Conservation (phyloP, 1,140 invertebrate genomes). For the Argopecten irradians region DNA sequence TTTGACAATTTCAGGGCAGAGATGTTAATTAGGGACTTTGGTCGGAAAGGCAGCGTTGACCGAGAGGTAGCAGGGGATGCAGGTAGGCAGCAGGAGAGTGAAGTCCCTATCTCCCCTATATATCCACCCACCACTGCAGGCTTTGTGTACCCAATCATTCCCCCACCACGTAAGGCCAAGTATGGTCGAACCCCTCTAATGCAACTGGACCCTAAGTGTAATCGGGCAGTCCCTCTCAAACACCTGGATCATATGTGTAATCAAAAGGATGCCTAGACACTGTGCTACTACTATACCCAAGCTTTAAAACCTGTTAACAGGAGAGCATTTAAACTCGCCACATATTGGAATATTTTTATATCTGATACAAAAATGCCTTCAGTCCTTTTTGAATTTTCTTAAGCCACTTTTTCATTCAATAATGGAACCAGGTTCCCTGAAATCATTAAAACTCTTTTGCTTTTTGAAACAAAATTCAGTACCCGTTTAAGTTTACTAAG, state of each 20-base stretch:
- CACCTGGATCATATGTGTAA: constrained; percentile 27
- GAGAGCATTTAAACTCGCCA: neutral
- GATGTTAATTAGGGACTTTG: constrained; percentile 41
- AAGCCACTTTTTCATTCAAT: too few species aligned
- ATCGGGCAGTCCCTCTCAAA: neutral
- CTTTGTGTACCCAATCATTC: constrained; percentile 27
- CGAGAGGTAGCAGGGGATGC: constrained; percentile 46
- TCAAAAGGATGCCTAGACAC: constrained; percentile 18
- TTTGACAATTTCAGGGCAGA: constrained; percentile 41
- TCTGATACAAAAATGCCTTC: too few species aligned
- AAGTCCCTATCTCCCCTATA: constrained; percentile 12
- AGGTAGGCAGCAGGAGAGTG: constrained; percentile 45
- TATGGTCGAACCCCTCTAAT: constrained; percentile 35
- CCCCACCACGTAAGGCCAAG: neutral
- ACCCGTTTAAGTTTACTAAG: too few species aligned
- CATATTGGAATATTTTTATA: too few species aligned
- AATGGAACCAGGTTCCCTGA: too few species aligned
- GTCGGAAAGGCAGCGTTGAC: constrained; percentile 34
- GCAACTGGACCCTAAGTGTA: constrained; percentile 36
- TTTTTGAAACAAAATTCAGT: too few species aligned
- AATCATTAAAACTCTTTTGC: too few species aligned
- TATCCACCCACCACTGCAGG: neutral
- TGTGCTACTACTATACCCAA: neutral
- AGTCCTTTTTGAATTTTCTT: too few species aligned
- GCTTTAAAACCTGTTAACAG: neutral